These are phyloP conservation scores for Pteruthius melanotis DNA, from an alignment of 2,113 vertebrate species.

Conservation along the genomic window DNA sequence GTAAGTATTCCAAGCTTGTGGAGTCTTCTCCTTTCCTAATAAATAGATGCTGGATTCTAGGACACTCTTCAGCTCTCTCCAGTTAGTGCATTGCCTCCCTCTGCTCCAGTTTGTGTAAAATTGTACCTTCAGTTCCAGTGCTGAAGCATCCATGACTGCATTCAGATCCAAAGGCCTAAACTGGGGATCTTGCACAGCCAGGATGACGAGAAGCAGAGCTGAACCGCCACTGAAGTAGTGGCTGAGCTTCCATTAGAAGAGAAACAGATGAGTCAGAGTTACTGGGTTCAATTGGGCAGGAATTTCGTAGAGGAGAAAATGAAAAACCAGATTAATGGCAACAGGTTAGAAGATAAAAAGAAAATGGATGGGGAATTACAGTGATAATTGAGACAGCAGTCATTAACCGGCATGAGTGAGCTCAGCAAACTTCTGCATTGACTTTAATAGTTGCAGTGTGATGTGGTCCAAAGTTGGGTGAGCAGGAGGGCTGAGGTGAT, in stretches of 20 bases:
- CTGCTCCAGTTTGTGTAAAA: not conserved
- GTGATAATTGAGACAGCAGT: not conserved
- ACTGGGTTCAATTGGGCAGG: not conserved
- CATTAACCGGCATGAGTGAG: not conserved
- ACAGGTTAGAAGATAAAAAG: not conserved
- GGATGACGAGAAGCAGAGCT: not conserved
- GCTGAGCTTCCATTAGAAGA: not conserved
- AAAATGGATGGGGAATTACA: not conserved
- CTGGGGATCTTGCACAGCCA: too few species aligned
- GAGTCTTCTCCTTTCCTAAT: not conserved
- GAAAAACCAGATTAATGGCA: not conserved
- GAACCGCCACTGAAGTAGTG: fast-evolving
- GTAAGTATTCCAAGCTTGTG: not conserved
- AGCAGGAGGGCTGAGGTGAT: not conserved
- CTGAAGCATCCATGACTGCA: not conserved
- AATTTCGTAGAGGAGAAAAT: not conserved
- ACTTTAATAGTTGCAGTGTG: not conserved
- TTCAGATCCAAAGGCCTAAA: not conserved
- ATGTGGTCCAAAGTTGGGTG: not conserved
- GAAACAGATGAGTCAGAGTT: not conserved
- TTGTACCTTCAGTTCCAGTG: fast-evolving
- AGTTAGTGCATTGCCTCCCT: not conserved
- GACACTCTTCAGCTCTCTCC: not conserved
- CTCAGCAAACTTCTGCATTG: not conserved
- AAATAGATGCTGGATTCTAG: not conserved